Evolutionary conservation across 2,888 invertebrate genomes (phyloP), one percentile per base, ranked within the genome.

Genomic region (Scotopteryx bipunctaria): DNA sequence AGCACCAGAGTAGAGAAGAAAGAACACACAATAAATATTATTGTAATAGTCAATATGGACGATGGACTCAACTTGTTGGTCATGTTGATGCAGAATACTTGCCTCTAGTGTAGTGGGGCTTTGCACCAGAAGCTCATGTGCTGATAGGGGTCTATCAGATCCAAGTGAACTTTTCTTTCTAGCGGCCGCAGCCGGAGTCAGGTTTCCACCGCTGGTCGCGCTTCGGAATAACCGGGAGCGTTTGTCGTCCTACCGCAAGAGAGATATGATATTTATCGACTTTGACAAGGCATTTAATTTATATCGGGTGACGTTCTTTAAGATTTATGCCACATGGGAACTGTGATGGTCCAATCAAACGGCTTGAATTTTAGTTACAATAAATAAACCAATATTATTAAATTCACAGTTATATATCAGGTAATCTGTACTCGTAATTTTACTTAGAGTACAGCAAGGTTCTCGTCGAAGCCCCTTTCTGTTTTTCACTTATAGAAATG

Each of bases 221-320:
- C 94, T 93, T 9, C 94, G 86, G 78, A 95, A 95, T 43, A 95
- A 78, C 54, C 94, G 92, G 31, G 93, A 93, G 42, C 93, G 92
- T 67, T 90, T 91, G 67, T 91, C 91, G 63, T 91, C 90, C 87
- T 91, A 23, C 27, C 31, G 31, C 17, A 35, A 35, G 40, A 3
- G 8, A 17, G 5, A 29, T 6, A 23, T 25, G 16, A 25, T 15
- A 32, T 1, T 15, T 2, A 31, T 6, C 2, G 21, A 25, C 44
- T 35, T 44, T 27, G 5, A 8, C 27, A 13, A 17, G 5, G 14
- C 13, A 16, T 33, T 43, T 9, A 23, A 23, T 9, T 23, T n/a
- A n/a, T n/a, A n/a, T n/a, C n/a, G n/a, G n/a, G n/a, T n/a, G n/a
- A n/a, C n/a, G n/a, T n/a, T n/a, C n/a, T n/a, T n/a, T n/a, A n/a